Base-by-base conservation (phyloP, 2,797 vertebrate genomes). In the Allenopithecus nigroviridis region DNA sequence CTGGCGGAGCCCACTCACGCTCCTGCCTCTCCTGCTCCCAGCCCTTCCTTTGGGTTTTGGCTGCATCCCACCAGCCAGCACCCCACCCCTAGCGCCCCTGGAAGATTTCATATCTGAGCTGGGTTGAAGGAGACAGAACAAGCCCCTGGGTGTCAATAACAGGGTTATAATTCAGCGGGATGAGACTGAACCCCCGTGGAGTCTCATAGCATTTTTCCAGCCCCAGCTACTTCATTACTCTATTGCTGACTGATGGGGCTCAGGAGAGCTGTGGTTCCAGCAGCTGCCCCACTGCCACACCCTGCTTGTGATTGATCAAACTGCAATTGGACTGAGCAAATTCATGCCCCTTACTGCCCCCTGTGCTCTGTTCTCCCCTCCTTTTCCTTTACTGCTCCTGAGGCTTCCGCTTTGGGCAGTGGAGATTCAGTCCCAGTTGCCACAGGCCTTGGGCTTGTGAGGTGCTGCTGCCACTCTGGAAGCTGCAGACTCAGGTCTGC, bases 141-240 rank as follows among this genome's bases (percentile, higher is more conserved):
- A 89, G 97, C 85, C 97, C 94, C 96, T 72, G 74, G 97, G 92
- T 93, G 93, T 84, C 9, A 24, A 76, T 94, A 96, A 96, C 92
- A 93, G 88, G 88, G 89, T 88, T 97, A 96, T 95, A 96, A 96
- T 90, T 95, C 92, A 8, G 36, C 48, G 84, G 97, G 96, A 84
- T 93, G 96, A 13, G 86, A 43, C 0, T 1, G 81, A 90, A 72
- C 91, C 97, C 14, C 4, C 4, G 83, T 59, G 48, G 98, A 95
- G 97, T 59, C 94, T 81, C 87, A 2, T 75, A 74, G 93, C 61
- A 5, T 3, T 87, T 97, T 98, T 96, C 96, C 61, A 95, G 96
- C 70, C 93, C 86, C 17, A 26, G 93, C 50, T 57, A 28, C 88
- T 97, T 97, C 50, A 72, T 98, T 95, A 72, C 80, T 13, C 12